Percentiles rank a stretch among this genome's conserved stretches.
phyloP scores from a whole-genome alignment of 2,113 vertebrate species.

The Nyctereutes procyonoides region DNA sequence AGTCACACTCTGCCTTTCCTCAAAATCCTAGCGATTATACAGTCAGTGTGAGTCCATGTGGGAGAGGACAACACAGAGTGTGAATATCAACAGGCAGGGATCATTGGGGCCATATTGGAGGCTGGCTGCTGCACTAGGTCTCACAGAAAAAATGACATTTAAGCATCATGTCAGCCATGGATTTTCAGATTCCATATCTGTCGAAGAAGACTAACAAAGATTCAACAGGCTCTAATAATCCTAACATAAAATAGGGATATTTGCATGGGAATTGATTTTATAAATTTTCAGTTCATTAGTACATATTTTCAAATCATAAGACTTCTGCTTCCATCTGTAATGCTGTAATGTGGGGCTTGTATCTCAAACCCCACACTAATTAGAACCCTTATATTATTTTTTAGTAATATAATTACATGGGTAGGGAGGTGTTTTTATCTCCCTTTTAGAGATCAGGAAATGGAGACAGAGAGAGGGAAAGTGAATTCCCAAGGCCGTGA shows the following conservation, averaged over 20 bases:
- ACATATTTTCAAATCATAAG: not conserved
- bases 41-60: not conserved
- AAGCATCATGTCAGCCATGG: not conserved
- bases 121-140: not conserved
- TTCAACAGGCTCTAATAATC: not conserved
- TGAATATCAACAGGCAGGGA: not conserved
- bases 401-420: not conserved
- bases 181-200: not conserved
- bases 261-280: not conserved
- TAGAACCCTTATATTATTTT: not conserved
- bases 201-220: not conserved
- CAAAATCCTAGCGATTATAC: not conserved
- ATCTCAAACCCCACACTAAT: not conserved
- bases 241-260: not conserved
- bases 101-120: fast-evolving
- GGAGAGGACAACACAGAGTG: not conserved
- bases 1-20: not conserved
- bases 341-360: not conserved
- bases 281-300: not conserved
- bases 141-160: not conserved
- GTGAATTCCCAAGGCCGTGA: too few species aligned
- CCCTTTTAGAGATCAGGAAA: not conserved
- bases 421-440: not conserved
- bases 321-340: not conserved
- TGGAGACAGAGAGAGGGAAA: not conserved